Conservation (phyloP, 2,888 invertebrate genomes). For the Acanthosepion esculentum region DNA sequence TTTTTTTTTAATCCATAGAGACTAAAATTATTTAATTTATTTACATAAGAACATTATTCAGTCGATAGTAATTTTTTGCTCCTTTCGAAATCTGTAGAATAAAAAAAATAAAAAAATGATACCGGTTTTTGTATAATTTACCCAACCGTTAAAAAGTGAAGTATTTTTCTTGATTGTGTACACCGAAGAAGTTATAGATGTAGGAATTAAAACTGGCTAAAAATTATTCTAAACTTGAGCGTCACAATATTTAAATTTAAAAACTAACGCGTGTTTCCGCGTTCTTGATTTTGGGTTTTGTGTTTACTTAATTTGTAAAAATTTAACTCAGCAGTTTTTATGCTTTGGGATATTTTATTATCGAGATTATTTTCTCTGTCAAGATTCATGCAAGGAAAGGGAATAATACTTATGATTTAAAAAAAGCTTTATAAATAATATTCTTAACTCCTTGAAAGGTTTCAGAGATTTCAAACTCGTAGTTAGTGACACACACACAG, state of each 20-base stretch:
- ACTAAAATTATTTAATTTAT: too few species aligned
- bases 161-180: neutral
- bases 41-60: too few species aligned
- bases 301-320: neutral
- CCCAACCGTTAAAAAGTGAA: neutral
- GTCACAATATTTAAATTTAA: constrained; percentile 1
- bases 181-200: neutral
- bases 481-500: too few species aligned
- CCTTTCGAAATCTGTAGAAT: too few species aligned
- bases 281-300: neutral
- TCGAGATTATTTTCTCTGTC: too few species aligned
- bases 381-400: neutral
- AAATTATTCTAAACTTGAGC: neutral
- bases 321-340: neutral
- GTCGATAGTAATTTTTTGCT: too few species aligned
- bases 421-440: neutral
- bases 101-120: too few species aligned
- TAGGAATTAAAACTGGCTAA: neutral
- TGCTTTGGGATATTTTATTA: neutral
- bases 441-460: neutral
- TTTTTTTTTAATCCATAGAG: too few species aligned
- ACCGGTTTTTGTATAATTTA: too few species aligned
- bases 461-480: neutral
- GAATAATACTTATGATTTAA: neutral
- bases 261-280: neutral